These are phyloP conservation scores for Megathymus violae DNA, from an alignment of 1,140 invertebrate genomes.

Conservation along the genomic window DNA sequence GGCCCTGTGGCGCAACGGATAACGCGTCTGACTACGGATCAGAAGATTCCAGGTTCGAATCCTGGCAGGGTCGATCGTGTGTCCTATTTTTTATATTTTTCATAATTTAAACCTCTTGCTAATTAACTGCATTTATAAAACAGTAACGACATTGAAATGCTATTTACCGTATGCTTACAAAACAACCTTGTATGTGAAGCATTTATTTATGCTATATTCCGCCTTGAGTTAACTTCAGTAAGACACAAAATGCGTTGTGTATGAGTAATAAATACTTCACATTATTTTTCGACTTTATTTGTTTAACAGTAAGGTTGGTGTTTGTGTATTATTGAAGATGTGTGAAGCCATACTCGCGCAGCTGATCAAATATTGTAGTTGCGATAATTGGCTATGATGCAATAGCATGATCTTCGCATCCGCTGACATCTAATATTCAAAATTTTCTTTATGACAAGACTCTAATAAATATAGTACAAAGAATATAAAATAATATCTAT, in stretches of 20 bases:
- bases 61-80: conserved; percentile 80
- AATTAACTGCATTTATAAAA: conserved; percentile 68
- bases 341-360: conserved; percentile 45
- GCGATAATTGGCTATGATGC: conserved; percentile 80
- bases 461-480: too few species aligned
- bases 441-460: conserved; percentile 36
- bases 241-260: conserved; percentile 1
- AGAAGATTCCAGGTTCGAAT: too few species aligned
- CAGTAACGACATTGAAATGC: conserved; percentile 63
- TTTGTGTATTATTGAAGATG: conserved; percentile 4
- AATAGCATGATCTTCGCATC: conserved; percentile 73
- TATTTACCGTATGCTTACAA: conserved; percentile 63
- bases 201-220: conserved; percentile 4
- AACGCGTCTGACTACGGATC: too few species aligned
- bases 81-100: conserved; percentile 39
- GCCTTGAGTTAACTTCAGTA: conserved; percentile 1
- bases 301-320: conserved; percentile 32
- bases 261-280: conserved; percentile 31
- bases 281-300: conserved; percentile 41
- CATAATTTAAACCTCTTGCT: conserved; percentile 46
- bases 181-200: too few species aligned
- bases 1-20: too few species aligned
- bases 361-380: conserved; percentile 82
- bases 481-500: too few species aligned
- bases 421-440: conserved; percentile 43